Base-by-base conservation (phyloP, 2,888 invertebrate genomes). In the Nebria salina region DNA sequence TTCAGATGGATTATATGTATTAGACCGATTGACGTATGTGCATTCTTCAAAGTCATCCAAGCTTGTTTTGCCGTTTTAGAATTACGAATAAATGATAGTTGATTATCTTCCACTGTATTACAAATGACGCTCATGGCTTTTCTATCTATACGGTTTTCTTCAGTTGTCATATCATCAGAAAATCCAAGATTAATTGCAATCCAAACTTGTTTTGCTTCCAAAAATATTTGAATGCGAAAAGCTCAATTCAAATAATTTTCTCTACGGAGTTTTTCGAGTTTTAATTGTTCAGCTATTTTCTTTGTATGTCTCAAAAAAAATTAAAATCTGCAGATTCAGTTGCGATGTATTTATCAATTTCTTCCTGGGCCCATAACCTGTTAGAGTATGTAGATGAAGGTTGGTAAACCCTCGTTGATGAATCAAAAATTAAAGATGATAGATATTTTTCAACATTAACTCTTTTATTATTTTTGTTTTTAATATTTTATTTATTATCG, bases 1-100 rank as follows among this genome's bases (percentile, higher is more conserved):
- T 72, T 70, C 43, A 77, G 70, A 70, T 77, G 77, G 20, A 68
- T 77, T 70, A 77, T 20, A n/a, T 77, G 54, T 42, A 70, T 72
- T 77, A 70, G 70, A 25, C 77, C 70, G 8, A 76, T 65, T n/a
- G 25, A 65, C 65, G 66, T 20, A 1, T 20, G 20, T 20, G 20
- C 20, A 20, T 20, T 20, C 1, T 20, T 20, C 20, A 20, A 20
- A 20, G 20, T 20, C 20, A 20, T 20, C 20, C 20, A 20, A 20
- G 20, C 20, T 20, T 20, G 20, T 20, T 66, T 76, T 26, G 76
- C 76, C 20, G 76, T 20, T 68, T 66, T 66, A 1, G 41, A 34
- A 41, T 68, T 1, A 42, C 76, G 66, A 20, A 76, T 76, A 1
- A 42, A 66, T 9, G 70, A 34, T 42, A 76, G 66, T 26, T 66